Evolutionary conservation across 2,797 vertebrate genomes (phyloP).

Genomic region (Hyperoplus lanceolatus): DNA sequence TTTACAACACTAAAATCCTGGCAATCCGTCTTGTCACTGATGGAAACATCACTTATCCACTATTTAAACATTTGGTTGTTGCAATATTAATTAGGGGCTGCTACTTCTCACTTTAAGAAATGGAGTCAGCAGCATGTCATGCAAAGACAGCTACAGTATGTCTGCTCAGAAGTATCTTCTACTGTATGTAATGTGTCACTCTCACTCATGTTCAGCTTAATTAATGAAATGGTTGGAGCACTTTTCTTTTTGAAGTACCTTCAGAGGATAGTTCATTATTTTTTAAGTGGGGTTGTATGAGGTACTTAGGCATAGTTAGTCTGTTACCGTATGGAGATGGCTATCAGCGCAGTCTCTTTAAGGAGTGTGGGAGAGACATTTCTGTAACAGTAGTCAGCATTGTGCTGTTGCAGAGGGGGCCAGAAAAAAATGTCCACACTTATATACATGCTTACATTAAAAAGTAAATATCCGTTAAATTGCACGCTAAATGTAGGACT

Average conservation of each 20-base stretch:
- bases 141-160: neutral
- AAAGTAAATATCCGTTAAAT: too few species aligned
- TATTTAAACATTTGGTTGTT: conserved; percentile 33
- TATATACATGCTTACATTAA: too few species aligned
- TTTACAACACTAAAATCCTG: conserved; percentile 56
- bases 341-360: too few species aligned
- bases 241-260: neutral
- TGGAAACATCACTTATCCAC: conserved; percentile 54
- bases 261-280: too few species aligned
- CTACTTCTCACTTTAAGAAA: neutral
- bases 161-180: neutral
- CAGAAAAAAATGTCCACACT: too few species aligned
- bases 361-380: too few species aligned
- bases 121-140: neutral
- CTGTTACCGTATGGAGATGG: too few species aligned
- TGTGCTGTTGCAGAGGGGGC: too few species aligned
- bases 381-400: too few species aligned
- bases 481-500: too few species aligned
- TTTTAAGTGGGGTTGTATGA: too few species aligned
- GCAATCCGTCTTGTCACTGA: conserved; percentile 36
- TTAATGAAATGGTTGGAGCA: neutral
- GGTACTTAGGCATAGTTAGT: too few species aligned
- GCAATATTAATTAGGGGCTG: neutral
- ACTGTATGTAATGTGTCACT: neutral
- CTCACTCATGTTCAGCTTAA: neutral